phyloP scores from a whole-genome alignment of 2,888 invertebrate species.

The Acrobasis repandana region DNA sequence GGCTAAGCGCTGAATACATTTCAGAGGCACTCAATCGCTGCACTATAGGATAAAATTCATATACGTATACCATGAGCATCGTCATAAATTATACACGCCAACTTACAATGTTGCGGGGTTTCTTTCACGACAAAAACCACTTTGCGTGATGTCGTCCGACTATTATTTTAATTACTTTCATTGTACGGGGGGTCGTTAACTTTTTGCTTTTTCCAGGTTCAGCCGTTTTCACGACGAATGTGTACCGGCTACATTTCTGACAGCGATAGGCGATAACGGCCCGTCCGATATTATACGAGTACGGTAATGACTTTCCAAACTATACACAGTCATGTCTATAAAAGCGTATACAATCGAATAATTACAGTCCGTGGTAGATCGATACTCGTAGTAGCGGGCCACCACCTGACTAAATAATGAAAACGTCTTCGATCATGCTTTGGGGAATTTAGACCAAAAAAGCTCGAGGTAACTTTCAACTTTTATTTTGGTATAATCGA shows the following conservation, averaged over 20 bases:
- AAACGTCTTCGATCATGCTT: slow-evolving; percentile 49
- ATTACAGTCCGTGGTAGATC: slow-evolving; percentile 57
- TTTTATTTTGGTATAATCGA: slow-evolving; percentile 41
- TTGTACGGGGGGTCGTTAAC: slow-evolving; percentile 63
- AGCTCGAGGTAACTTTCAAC: slow-evolving; percentile 42
- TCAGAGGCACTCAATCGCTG: slow-evolving; percentile 37
- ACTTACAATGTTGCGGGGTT: slow-evolving; percentile 46
- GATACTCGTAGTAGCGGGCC: slow-evolving; percentile 50
- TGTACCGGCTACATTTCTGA: slow-evolving; percentile 45
- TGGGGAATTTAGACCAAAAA: slow-evolving; percentile 46
- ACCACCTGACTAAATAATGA: slow-evolving; percentile 47
- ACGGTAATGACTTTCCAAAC: slow-evolving; percentile 62
- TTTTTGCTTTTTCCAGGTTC: slow-evolving; percentile 56
- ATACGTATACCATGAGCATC: slow-evolving; percentile 35
- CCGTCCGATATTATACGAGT: slow-evolving; percentile 33
- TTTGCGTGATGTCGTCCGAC: slow-evolving; percentile 70
- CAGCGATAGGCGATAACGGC: slow-evolving; percentile 51
- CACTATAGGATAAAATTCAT: slow-evolving; percentile 40
- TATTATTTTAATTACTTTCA: slow-evolving; percentile 80
- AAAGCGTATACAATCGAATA: slow-evolving; percentile 45
- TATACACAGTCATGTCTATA: slow-evolving; percentile 42
- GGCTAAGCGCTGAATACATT: slow-evolving; percentile 52
- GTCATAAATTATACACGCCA: slow-evolving; percentile 36
- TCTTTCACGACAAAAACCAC: slow-evolving; percentile 56
- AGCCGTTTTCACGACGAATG: slow-evolving; percentile 55